A percentile compares a stretch with the other conserved stretches of the same genome.
phyloP scores from a whole-genome alignment of 92 coral and sea anemone species.

The Zoanthus gigantus region DNA sequence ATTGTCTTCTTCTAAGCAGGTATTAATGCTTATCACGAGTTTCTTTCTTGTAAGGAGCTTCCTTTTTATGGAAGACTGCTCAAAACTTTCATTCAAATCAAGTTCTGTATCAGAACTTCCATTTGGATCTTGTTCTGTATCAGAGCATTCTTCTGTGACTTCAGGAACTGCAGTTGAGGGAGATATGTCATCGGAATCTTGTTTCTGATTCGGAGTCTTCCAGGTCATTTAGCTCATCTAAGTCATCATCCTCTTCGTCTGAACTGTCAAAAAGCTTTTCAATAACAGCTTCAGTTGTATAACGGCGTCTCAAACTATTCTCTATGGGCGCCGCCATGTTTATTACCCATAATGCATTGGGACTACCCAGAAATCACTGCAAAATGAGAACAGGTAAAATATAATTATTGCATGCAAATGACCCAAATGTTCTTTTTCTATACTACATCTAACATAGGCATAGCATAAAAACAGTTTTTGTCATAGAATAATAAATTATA shows the following conservation, averaged over 20 bases:
- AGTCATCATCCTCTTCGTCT: not conserved
- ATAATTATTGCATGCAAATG: not conserved
- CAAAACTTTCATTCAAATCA: not conserved
- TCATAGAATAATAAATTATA: not conserved
- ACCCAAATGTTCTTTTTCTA: not conserved
- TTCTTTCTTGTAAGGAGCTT: not conserved
- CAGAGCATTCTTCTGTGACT: not conserved
- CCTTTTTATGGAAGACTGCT: not conserved
- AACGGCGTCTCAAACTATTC: not conserved
- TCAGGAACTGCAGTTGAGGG: not conserved
- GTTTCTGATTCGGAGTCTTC: not conserved
- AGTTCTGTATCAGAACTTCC: not conserved
- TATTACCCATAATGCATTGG: slow-evolving; percentile 7
- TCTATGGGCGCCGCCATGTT: not conserved
- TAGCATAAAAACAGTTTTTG: not conserved
- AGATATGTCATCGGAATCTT: not conserved
- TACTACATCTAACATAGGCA: not conserved
- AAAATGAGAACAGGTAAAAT: not conserved
- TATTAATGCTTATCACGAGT: not conserved
- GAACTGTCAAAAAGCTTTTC: not conserved
- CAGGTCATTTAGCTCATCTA: not conserved
- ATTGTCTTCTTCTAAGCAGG: not conserved
- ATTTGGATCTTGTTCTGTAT: not conserved
- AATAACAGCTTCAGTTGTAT: not conserved
- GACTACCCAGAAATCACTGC: not conserved